These are phyloP conservation scores for Berghia stephanieae DNA, from an alignment of 1,140 invertebrate species.

Conservation along the genomic window DNA sequence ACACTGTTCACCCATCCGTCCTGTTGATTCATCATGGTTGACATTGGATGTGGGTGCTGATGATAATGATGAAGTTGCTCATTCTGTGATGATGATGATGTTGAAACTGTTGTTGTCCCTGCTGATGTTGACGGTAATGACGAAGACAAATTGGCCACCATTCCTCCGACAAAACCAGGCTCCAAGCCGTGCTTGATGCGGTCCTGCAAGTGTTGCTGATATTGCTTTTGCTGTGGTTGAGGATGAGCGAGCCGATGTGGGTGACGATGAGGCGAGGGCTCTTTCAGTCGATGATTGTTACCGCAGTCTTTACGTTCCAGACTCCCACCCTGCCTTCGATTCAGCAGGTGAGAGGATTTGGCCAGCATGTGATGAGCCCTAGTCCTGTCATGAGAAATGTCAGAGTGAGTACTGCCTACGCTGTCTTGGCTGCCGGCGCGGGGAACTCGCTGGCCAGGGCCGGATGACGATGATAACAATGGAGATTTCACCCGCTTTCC, in stretches of 20 bases:
- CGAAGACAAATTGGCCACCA: too few species aligned
- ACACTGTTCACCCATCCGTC: too few species aligned
- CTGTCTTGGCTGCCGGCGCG: conserved; percentile 68
- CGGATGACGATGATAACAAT: too few species aligned
- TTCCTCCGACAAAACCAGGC: too few species aligned
- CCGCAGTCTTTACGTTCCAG: conserved; percentile 51
- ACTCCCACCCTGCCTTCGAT: conserved; percentile 51
- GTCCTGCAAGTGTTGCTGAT: neutral
- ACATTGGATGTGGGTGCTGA: too few species aligned
- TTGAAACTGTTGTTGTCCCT: conserved; percentile 13
- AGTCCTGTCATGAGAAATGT: conserved; percentile 66
- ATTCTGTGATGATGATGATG: neutral
- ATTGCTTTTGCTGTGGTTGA: neutral
- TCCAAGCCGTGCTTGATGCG: neutral
- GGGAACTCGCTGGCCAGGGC: conserved; percentile 60
- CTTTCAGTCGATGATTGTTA: too few species aligned
- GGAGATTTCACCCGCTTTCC: conserved; percentile 47
- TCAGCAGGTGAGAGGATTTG: conserved; percentile 40
- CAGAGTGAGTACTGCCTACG: conserved; percentile 67
- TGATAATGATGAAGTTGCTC: neutral
- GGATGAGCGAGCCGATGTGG: neutral
- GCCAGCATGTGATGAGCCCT: conserved; percentile 47
- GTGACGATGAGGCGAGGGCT: neutral
- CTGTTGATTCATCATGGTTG: too few species aligned
- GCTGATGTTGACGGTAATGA: too few species aligned